Evolutionary conservation across 1,140 invertebrate species (phyloP).

Genomic region (Lordiphosa stackelbergi): DNA sequence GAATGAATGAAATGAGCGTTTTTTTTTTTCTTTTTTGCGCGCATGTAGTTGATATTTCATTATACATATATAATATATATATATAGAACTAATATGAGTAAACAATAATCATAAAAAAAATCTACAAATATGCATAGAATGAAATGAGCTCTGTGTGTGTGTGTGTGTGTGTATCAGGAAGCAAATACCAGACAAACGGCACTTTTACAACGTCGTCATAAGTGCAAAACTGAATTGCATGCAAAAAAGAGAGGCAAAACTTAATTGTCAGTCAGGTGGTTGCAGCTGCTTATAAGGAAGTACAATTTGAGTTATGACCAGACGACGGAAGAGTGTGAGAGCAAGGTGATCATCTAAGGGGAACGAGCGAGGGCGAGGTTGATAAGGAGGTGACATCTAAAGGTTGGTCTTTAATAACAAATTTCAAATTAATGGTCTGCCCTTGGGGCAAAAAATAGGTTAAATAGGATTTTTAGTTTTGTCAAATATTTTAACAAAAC

Average conservation of each 20-base stretch:
- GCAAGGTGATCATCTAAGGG: background rate
- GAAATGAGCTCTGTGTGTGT: constrained; percentile 1
- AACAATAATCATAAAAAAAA: constrained; percentile 56
- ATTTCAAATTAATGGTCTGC: too few relatives aligned
- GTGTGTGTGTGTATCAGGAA: constrained; percentile 11
- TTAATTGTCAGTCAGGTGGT: constrained; percentile 39
- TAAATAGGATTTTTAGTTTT: too few relatives aligned
- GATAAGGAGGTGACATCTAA: background rate
- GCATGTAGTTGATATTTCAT: constrained; percentile 38
- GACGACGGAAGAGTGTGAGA: constrained; percentile 23
- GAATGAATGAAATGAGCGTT: constrained; percentile 49
- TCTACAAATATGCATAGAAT: constrained; percentile 28
- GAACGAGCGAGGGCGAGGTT: constrained; percentile 4
- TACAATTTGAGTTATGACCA: constrained; percentile 33
- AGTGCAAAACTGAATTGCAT: constrained; percentile 6
- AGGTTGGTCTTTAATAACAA: too few relatives aligned
- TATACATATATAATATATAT: constrained; percentile 1
- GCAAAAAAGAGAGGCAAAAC: constrained; percentile 3
- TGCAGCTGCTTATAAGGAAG: constrained; percentile 18
- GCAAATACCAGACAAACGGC: constrained; percentile 35
- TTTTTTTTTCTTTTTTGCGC: constrained; percentile 17
- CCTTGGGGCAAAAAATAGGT: too few relatives aligned
- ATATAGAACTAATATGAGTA: constrained; percentile 38
- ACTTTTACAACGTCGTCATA: constrained; percentile 13
- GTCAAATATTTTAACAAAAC: too few relatives aligned